Evolutionary conservation across 1,140 invertebrate species (phyloP), one percentile per base, ranked within the genome.

Genomic region (Archivesica marissinica): DNA sequence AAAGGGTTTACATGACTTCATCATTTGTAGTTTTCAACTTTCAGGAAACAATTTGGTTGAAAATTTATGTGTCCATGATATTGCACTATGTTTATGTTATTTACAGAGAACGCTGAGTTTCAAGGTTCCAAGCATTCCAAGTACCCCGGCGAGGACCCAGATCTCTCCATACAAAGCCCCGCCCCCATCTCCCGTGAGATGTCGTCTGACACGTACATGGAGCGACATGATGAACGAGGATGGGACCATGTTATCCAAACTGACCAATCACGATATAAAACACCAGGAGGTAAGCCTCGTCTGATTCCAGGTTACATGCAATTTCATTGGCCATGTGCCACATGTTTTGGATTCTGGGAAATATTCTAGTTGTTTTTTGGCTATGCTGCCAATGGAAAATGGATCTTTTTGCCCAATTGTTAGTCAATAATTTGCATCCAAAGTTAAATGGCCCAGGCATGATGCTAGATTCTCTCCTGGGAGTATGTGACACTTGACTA

Each of bases 121-220:
- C 61, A 85, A 85, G 25, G 77, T 79, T 33, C 77, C 77, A 23
- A 33, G 52, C 56, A 72, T 76, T 70, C 17, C 56, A 44, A 64
- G 47, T 33, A 66, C 77, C 25, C 56, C 56, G 20, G 28, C 9
- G 15, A 47, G 28, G 17, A 54, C 59, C 23, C 39, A 44, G 25
- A 52, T 76, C 4, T 88, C 90, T 20, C 88, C 90, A 6, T 92
- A 91, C 85, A 91, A 89, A 77, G 83, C 86, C n/a, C 90, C 92
- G 4, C 61, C 64, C 13, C 91, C 90, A 2, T 88, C 90, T n/a
- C 84, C 90, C 2, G 84, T 85, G 0, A 88, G 90, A 61, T 77
- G 89, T 20, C 84, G 90, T 13, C 61, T 86, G 17, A 86, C 86
- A 39, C 61, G 81, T 13, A 88, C 90, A 0, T 93, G 92, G 92